A percentile compares a stretch with the other conserved stretches of the same genome.
Evolutionary conservation across 2,797 vertebrate genomes (phyloP).

Genomic region (Ibycter americanus): DNA sequence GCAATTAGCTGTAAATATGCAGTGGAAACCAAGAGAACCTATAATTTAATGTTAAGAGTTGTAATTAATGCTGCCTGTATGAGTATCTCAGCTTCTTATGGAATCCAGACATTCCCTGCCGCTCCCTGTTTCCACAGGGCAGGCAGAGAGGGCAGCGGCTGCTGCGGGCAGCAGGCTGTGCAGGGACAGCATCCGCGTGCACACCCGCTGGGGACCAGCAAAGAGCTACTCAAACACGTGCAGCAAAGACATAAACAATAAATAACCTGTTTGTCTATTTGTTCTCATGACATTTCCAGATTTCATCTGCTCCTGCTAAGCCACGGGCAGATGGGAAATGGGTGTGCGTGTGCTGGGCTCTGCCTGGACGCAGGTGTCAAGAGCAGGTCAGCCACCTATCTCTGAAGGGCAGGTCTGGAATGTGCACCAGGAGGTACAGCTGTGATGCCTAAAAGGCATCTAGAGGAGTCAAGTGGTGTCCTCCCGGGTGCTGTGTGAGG

Average conservation of each 20-base stretch:
- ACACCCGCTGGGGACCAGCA: background rate
- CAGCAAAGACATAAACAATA: background rate
- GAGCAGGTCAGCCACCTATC: background rate
- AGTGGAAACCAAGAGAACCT: slow-evolving; percentile 22
- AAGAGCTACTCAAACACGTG: background rate
- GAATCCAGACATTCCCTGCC: slow-evolving; percentile 34
- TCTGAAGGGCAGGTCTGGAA: background rate
- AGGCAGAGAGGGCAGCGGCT: background rate
- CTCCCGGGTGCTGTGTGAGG: background rate
- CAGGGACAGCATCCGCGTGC: background rate
- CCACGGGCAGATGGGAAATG: background rate
- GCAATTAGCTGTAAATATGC: slow-evolving; percentile 33
- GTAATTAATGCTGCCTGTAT: slow-evolving; percentile 38
- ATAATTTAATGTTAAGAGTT: slow-evolving; percentile 37
- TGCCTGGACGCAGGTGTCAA: background rate
- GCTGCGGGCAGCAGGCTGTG: background rate
- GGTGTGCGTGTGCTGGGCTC: background rate
- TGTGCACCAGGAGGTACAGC: background rate
- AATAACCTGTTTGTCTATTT: background rate
- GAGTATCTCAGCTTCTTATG: slow-evolving; percentile 23
- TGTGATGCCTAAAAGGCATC: background rate
- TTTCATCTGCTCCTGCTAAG: background rate
- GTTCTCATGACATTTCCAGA: background rate
- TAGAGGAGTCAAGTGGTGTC: background rate
- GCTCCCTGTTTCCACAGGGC: background rate